These are phyloP conservation scores for Drosophila tani DNA, from an alignment of 1,140 invertebrate species.

Conservation along the genomic window DNA sequence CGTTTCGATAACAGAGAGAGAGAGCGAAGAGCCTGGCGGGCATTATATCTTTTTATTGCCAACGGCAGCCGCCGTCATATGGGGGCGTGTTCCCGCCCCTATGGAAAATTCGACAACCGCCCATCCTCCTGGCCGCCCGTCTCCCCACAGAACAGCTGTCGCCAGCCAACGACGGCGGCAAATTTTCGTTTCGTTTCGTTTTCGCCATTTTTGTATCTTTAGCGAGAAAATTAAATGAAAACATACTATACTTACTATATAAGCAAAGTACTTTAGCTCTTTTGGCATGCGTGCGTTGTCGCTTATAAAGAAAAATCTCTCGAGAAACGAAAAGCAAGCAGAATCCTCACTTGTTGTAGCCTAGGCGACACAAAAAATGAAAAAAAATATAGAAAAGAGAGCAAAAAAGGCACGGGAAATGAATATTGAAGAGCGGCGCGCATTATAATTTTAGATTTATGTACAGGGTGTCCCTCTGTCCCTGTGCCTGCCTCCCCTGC, in stretches of 20 bases:
- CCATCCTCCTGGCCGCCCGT: not conserved
- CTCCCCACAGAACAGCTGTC: conserved; percentile 63
- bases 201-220: conserved; percentile 71
- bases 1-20: conserved; percentile 62
- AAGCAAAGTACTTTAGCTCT: conserved; percentile 67
- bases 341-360: conserved; percentile 60
- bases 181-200: conserved; percentile 55
- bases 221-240: conserved; percentile 82
- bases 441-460: conserved; percentile 80
- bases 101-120: not conserved
- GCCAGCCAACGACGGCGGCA: conserved; percentile 61
- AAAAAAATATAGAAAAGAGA: conserved; percentile 32
- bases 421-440: conserved; percentile 62
- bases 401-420: conserved; percentile 30
- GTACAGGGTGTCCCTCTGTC: conserved; percentile 64
- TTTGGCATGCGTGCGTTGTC: conserved; percentile 55
- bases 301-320: conserved; percentile 70
- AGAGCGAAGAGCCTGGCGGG: conserved; percentile 44
- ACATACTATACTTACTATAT: conserved; percentile 54
- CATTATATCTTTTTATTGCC: conserved; percentile 78
- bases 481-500: not conserved
- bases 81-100: conserved; percentile 33
- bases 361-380: conserved; percentile 44
- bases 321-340: conserved; percentile 64
- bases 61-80: conserved; percentile 35